Percentiles rank a stretch among this genome's conserved stretches.
These are phyloP conservation scores for Zoanthus sociatus DNA, from an alignment of 92 coral and sea anemone genomes.

Conservation along the genomic window DNA sequence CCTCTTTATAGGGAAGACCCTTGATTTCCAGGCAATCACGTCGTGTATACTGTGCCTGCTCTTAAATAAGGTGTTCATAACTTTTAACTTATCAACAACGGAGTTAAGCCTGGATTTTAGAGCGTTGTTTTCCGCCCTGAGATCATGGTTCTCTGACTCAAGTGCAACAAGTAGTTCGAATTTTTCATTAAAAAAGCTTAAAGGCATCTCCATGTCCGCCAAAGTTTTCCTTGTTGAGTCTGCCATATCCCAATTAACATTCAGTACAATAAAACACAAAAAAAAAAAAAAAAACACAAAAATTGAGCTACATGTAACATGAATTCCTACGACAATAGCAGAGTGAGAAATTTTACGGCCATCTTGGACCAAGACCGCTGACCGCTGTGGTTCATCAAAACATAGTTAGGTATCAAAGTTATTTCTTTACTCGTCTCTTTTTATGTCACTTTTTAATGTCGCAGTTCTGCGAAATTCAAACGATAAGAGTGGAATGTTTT, in stretches of 20 bases:
- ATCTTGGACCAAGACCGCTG: conserved; percentile 35
- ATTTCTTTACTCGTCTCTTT: too few relatives aligned
- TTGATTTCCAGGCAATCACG: conserved; percentile 35
- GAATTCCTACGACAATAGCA: conserved; percentile 24
- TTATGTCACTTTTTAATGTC: too few relatives aligned
- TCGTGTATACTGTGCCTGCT: conserved; percentile 43
- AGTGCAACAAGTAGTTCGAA: conserved; percentile 26
- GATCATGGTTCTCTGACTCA: conserved; percentile 1
- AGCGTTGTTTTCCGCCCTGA: conserved; percentile 13
- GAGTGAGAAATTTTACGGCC: conserved; percentile 29
- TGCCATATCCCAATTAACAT: conserved; percentile 20
- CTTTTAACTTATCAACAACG: conserved; percentile 39
- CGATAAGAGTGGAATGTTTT: too few relatives aligned
- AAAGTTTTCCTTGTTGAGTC: conserved; percentile 37
- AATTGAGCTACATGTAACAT: conserved; percentile 26
- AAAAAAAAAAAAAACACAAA: conserved; percentile 14
- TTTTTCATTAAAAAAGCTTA: conserved; percentile 36
- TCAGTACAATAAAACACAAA: conserved; percentile 13
- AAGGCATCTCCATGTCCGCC: conserved; percentile 41
- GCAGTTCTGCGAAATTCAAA: too few relatives aligned
- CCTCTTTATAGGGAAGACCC: conserved; percentile 45
- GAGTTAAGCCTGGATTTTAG: conserved; percentile 27
- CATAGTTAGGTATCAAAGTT: too few relatives aligned
- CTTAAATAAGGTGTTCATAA: conserved; percentile 26
- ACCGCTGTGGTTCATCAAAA: neutral